A percentile compares a stretch with the other conserved stretches of the same genome.
These are phyloP conservation scores for Allobates femoralis DNA, from an alignment of 2,797 vertebrate genomes.

Conservation along the genomic window DNA sequence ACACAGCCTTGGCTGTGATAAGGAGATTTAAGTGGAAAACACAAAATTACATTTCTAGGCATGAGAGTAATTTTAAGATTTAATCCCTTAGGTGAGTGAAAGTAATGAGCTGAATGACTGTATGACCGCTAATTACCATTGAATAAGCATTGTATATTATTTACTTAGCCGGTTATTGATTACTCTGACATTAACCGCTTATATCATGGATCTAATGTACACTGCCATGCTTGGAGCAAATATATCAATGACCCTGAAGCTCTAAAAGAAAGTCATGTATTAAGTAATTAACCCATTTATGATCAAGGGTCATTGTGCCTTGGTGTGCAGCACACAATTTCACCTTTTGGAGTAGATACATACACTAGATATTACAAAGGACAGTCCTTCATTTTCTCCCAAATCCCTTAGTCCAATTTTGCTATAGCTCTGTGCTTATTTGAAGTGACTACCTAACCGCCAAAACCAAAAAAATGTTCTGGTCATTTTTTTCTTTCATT, in stretches of 20 bases:
- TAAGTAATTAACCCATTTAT: not conserved
- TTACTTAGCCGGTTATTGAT: slow-evolving; percentile 30
- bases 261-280: not conserved
- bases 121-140: slow-evolving; percentile 24
- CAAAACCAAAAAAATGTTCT: too few species aligned
- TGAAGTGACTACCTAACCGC: too few species aligned
- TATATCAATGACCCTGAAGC: not conserved
- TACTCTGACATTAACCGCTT: slow-evolving; percentile 21
- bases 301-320: not conserved
- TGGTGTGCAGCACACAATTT: not conserved
- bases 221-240: not conserved
- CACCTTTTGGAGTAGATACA: not conserved
- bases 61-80: slow-evolving; percentile 28
- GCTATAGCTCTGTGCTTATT: too few species aligned
- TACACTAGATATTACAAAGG: too few species aligned
- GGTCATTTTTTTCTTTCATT: too few species aligned
- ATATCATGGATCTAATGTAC: not conserved
- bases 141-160: slow-evolving; percentile 17
- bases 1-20: not conserved
- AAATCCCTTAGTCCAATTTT: too few species aligned
- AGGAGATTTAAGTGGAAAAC: slow-evolving; percentile 12
- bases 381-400: too few species aligned
- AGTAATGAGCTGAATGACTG: slow-evolving; percentile 14
- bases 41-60: slow-evolving; percentile 4
- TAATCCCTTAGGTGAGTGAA: slow-evolving; percentile 20